Percentiles rank a stretch among this genome's conserved stretches.
These are phyloP conservation scores for Gibbula magus DNA, from an alignment of 2,888 invertebrate species.

Conservation along the genomic window DNA sequence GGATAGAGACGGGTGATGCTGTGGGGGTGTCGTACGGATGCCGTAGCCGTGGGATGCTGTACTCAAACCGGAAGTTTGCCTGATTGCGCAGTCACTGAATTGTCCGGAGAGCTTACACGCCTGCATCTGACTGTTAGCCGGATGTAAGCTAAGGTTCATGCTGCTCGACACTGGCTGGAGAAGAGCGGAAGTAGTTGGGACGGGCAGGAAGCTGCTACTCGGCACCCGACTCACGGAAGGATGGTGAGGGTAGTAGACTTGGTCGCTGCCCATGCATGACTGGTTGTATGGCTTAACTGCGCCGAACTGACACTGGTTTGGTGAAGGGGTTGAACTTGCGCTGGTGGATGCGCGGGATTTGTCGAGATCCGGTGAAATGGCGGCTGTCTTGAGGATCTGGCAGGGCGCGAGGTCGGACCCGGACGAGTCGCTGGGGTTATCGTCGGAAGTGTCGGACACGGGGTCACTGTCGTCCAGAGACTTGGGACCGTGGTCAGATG, in stretches of 20 bases:
- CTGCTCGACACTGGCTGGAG: conserved; percentile 55
- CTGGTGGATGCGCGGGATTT: conserved; percentile 22
- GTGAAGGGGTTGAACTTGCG: conserved; percentile 33
- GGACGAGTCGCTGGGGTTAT: conserved; percentile 44
- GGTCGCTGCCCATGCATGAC: conserved; percentile 57
- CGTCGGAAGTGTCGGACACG: conserved; percentile 46
- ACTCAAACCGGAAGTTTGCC: conserved; percentile 54
- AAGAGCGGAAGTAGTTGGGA: conserved; percentile 51
- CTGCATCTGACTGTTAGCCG: conserved; percentile 60
- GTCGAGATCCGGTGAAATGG: conserved; percentile 22
- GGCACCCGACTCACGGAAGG: conserved; percentile 54
- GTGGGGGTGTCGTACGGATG: conserved; percentile 55
- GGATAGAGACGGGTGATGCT: conserved; percentile 61
- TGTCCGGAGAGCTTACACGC: conserved; percentile 56
- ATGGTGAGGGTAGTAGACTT: conserved; percentile 69
- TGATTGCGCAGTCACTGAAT: conserved; percentile 59
- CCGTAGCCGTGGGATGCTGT: conserved; percentile 57
- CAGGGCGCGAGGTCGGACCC: conserved; percentile 53
- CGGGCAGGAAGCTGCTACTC: conserved; percentile 59
- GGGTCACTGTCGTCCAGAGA: conserved; percentile 49
- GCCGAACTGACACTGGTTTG: conserved; percentile 61
- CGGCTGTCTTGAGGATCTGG: conserved; percentile 41
- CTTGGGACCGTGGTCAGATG: background rate
- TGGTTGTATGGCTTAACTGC: conserved; percentile 49
- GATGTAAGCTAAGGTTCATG: conserved; percentile 47